Conservation (phyloP, 2,888 invertebrate genomes). For the Molorchus minor region DNA sequence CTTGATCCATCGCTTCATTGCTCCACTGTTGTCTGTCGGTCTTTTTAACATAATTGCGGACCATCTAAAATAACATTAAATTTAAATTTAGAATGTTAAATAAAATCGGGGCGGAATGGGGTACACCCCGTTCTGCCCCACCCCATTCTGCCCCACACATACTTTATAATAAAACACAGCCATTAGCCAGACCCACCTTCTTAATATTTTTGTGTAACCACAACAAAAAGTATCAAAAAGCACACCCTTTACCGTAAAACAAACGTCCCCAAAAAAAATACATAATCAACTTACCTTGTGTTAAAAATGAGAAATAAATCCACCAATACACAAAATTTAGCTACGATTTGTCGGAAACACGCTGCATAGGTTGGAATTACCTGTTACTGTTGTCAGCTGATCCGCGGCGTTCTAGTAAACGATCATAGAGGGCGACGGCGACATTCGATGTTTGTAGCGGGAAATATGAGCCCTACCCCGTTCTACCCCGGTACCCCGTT, state of each 20-base stretch:
- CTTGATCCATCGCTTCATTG: not conserved
- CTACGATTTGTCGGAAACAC: not conserved
- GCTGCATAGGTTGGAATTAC: not conserved
- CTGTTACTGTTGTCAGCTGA: not conserved
- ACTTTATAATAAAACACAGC: constrained; percentile 4
- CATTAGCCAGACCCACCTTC: not conserved
- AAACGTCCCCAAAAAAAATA: not conserved
- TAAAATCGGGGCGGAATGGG: not conserved
- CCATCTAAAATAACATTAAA: no score
- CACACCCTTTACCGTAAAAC: not conserved
- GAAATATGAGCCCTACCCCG: not conserved
- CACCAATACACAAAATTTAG: not conserved
- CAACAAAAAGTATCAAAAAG: not conserved
- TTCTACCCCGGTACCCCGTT: no score
- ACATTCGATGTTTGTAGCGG: not conserved
- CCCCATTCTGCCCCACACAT: constrained; percentile 7
- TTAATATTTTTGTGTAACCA: not conserved
- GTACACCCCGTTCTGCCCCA: not conserved
- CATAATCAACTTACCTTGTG: constrained; percentile 3
- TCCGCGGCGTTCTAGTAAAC: constrained; percentile 1
- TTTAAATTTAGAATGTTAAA: not conserved
- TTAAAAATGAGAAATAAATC: not conserved
- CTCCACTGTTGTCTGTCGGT: not conserved
- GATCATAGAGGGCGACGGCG: not conserved
- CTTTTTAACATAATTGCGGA: not conserved